A percentile compares a stretch with the other conserved stretches of the same genome.
These are phyloP conservation scores for Chunga burmeisteri DNA, from an alignment of 2,113 vertebrate genomes.

Conservation along the genomic window DNA sequence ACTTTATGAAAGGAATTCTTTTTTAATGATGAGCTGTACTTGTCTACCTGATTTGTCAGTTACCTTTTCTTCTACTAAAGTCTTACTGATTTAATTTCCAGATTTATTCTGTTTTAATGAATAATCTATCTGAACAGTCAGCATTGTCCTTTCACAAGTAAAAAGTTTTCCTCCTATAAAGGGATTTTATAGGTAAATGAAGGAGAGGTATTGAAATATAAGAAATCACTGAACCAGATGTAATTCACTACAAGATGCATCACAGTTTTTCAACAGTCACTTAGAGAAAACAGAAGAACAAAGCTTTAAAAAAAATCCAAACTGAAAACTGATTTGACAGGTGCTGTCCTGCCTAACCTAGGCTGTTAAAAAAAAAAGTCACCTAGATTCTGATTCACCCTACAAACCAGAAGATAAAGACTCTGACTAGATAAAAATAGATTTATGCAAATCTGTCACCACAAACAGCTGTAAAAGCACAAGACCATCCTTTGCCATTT, in stretches of 20 bases:
- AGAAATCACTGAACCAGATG: neutral
- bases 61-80: neutral
- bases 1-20: neutral
- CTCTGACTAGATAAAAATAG: neutral
- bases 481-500: neutral
- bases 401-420: neutral
- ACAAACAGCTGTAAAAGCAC: rapidly evolving
- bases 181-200: neutral
- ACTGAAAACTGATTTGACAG: neutral
- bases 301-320: neutral
- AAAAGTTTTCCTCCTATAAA: neutral
- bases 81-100: neutral
- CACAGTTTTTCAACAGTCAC: neutral
- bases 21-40: neutral
- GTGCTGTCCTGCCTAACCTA: neutral
- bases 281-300: neutral
- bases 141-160: neutral
- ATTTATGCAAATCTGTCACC: neutral
- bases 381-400: neutral
- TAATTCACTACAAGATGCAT: neutral
- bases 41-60: neutral
- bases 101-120: neutral
- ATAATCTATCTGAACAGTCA: neutral
- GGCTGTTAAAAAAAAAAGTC: neutral
- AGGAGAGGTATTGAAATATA: neutral